phyloP scores from a whole-genome alignment of 2,888 invertebrate genomes.

The Cheilosia soror region DNA sequence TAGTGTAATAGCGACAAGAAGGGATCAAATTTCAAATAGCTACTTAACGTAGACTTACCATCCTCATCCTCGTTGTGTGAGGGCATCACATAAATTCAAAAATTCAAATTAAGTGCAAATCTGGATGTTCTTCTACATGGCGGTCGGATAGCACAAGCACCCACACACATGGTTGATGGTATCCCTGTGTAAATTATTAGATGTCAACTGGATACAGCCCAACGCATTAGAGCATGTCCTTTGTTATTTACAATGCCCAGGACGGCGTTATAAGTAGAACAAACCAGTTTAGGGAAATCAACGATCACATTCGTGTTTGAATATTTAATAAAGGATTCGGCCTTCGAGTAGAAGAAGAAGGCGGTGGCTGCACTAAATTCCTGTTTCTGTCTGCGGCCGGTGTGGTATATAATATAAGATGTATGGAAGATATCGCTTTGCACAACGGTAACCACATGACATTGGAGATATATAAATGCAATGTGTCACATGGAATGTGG shows the following conservation, averaged over 20 bases:
- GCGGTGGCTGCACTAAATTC: constrained; percentile 17
- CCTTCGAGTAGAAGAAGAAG: constrained; percentile 1
- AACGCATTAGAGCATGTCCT: constrained; percentile 21
- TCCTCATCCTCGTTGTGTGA: not conserved
- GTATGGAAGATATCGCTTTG: constrained; percentile 24
- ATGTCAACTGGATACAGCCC: constrained; percentile 22
- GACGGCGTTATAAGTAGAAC: constrained; percentile 8
- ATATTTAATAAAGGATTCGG: constrained; percentile 26
- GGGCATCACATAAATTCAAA: constrained; percentile 34
- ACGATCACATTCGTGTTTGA: constrained; percentile 26
- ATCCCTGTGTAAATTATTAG: constrained; percentile 44
- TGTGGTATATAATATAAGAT: constrained; percentile 29
- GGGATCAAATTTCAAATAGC: not conserved
- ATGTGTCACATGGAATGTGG: too few species aligned
- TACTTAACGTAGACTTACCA: not conserved
- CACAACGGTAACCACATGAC: constrained; percentile 23
- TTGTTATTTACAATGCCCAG: constrained; percentile 41
- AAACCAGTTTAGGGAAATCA: constrained; percentile 21
- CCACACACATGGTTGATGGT: not conserved
- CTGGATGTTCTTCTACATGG: constrained; percentile 2
- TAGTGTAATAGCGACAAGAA: not conserved
- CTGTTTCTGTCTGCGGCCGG: constrained; percentile 50
- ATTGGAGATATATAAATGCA: constrained; percentile 4
- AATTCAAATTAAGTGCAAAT: constrained; percentile 30
- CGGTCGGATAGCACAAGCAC: not conserved